These are phyloP conservation scores for Hirudinaria manillensis DNA, from an alignment of 2,888 invertebrate genomes.

Conservation along the genomic window DNA sequence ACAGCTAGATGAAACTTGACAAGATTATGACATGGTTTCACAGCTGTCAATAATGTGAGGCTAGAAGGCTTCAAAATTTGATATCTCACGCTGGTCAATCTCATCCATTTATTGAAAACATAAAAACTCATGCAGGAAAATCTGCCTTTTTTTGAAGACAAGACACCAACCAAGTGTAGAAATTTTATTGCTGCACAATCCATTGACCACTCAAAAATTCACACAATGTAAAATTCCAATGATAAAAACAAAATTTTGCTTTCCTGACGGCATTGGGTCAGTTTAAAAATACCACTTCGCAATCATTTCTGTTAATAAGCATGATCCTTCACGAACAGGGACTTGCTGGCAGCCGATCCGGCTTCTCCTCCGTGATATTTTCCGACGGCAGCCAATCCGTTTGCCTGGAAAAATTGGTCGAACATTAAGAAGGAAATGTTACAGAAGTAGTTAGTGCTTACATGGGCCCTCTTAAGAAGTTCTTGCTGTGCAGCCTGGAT, in stretches of 20 bases:
- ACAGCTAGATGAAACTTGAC: no score
- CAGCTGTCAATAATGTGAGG: no score
- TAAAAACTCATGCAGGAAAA: no score
- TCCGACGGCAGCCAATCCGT: slow-evolving; percentile 82
- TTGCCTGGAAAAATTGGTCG: slow-evolving; percentile 64
- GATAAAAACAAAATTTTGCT: background rate
- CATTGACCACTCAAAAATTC: background rate
- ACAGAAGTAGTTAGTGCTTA: slow-evolving; percentile 52
- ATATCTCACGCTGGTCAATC: no score
- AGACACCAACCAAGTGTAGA: no score
- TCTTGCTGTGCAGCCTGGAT: slow-evolving; percentile 76
- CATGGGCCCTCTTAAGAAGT: slow-evolving; percentile 86
- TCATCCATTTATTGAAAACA: no score
- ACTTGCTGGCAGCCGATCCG: slow-evolving; percentile 73
- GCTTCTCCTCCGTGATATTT: slow-evolving; percentile 83
- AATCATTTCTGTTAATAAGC: slow-evolving; percentile 66
- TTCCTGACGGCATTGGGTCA: background rate
- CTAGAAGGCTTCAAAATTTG: no score
- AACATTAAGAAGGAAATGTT: background rate
- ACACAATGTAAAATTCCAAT: background rate
- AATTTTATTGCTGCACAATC: no score
- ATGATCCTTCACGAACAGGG: slow-evolving; percentile 89
- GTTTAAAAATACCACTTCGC: background rate
- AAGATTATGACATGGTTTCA: no score
- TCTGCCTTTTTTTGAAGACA: no score